These are phyloP conservation scores for Meda fulgida DNA, from an alignment of 2,797 vertebrate species.

Conservation along the genomic window DNA sequence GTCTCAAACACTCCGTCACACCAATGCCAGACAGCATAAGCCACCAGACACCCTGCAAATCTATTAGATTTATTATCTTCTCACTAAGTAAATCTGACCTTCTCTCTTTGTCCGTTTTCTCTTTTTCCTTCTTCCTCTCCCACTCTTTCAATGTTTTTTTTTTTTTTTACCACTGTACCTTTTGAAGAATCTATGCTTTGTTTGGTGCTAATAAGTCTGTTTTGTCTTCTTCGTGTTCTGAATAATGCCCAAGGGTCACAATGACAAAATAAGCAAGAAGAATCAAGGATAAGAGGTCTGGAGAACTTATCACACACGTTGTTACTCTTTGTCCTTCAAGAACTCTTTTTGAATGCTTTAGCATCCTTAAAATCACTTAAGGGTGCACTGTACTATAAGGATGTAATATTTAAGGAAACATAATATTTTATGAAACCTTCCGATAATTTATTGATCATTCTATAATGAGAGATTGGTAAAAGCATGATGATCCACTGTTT, in stretches of 20 bases:
- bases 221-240: background rate
- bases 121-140: background rate
- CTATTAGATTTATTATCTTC: conserved; percentile 50
- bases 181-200: conserved; percentile 2
- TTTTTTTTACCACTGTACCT: background rate
- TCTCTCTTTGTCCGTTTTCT: conserved; percentile 31
- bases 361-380: background rate
- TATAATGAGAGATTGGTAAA: background rate
- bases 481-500: conserved; percentile 2
- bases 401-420: background rate
- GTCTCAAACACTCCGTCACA: conserved; percentile 32
- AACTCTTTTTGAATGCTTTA: background rate
- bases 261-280: background rate
- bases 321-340: background rate
- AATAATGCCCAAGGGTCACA: background rate
- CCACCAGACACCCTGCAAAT: conserved; percentile 33
- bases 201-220: background rate
- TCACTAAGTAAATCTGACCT: conserved; percentile 33
- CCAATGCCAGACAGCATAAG: conserved; percentile 32
- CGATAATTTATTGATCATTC: background rate
- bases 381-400: background rate
- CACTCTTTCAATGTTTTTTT: background rate
- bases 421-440: too few species aligned
- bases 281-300: background rate
- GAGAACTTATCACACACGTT: background rate